A percentile compares a stretch with the other conserved stretches of the same genome.
Evolutionary conservation across 2,113 vertebrate genomes (phyloP).

Genomic region (Porphyrio hochstetteri): DNA sequence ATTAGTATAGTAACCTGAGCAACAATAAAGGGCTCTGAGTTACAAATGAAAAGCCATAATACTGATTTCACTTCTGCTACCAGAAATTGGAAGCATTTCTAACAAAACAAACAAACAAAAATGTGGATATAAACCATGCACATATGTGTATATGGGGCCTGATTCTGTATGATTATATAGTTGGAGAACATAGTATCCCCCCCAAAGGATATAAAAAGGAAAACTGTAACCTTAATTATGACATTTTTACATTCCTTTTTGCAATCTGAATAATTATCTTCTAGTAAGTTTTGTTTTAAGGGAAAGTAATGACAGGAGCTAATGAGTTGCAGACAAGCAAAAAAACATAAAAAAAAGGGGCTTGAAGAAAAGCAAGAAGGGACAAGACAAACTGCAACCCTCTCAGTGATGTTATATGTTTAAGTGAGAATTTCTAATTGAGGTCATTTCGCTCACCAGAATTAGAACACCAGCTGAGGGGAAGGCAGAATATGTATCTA

Average conservation of each 20-base stretch:
- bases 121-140: background rate
- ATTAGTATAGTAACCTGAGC: background rate
- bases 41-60: background rate
- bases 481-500: slow-evolving; percentile 40
- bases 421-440: slow-evolving; percentile 66
- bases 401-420: slow-evolving; percentile 10
- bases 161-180: background rate
- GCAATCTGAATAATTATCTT: slow-evolving; percentile 19
- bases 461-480: slow-evolving; percentile 45
- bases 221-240: slow-evolving; percentile 33
- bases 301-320: slow-evolving; percentile 30
- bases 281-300: slow-evolving; percentile 13
- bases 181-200: background rate
- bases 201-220: background rate
- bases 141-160: background rate
- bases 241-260: background rate
- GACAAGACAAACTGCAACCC: background rate
- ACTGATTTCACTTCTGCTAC: background rate
- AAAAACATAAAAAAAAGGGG: background rate
- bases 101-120: background rate
- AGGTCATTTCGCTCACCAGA: slow-evolving; percentile 49
- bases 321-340: slow-evolving; percentile 9
- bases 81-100: background rate
- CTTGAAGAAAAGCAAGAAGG: slow-evolving; percentile 14
- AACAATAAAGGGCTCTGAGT: background rate